Conservation (phyloP, 2,797 vertebrate species). For the Sparidentex hasta region DNA sequence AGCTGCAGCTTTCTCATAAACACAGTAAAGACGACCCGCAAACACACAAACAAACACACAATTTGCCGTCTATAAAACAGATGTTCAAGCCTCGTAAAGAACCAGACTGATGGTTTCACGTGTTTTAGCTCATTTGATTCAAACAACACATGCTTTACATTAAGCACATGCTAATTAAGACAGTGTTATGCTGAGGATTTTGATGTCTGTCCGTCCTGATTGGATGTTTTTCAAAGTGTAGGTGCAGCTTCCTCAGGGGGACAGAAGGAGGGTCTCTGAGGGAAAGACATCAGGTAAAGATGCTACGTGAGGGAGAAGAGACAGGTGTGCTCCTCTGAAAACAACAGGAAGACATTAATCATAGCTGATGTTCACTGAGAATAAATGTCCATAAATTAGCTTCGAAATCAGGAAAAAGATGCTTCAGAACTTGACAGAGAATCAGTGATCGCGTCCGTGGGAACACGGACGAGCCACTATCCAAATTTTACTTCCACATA, state of each 20-base stretch:
- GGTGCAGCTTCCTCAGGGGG: no score
- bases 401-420: background rate
- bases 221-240: no score
- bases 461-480: background rate
- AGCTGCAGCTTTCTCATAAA: constrained; percentile 15
- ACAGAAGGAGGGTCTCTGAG: no score
- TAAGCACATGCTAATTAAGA: background rate
- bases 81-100: background rate
- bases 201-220: background rate
- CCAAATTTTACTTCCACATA: background rate
- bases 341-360: background rate
- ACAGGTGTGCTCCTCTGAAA: background rate
- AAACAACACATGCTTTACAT: background rate
- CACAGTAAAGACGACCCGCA: background rate
- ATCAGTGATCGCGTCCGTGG: background rate
- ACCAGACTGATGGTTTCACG: background rate
- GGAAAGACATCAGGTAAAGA: background rate
- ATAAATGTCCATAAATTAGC: background rate
- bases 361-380: background rate
- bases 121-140: background rate
- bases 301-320: background rate
- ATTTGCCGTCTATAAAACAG: background rate
- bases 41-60: background rate
- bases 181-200: background rate
- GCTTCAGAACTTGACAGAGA: background rate